Conservation (phyloP, 1,140 invertebrate genomes). For the Oryzaephilus surinamensis region DNA sequence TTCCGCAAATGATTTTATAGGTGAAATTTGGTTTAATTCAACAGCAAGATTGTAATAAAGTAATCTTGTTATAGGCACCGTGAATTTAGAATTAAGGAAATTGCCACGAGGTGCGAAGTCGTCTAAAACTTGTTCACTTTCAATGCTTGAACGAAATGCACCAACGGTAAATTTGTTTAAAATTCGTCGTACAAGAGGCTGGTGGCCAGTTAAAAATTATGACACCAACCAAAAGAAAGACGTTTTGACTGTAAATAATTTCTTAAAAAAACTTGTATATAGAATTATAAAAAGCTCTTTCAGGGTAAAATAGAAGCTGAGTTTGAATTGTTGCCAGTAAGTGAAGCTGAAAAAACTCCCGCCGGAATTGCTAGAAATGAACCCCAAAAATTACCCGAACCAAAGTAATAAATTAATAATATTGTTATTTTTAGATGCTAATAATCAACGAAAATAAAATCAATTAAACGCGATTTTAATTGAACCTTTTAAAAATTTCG, state of each 20-base stretch:
- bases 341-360: conserved; percentile 47
- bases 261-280: neutral
- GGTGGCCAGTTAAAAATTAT: conserved; percentile 66
- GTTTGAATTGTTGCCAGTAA: conserved; percentile 44
- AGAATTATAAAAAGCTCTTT: conserved; percentile 2
- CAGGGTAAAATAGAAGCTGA: conserved; percentile 57
- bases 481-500: neutral
- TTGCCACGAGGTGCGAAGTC: conserved; percentile 38
- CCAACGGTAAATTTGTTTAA: conserved; percentile 69
- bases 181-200: conserved; percentile 57
- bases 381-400: conserved; percentile 46
- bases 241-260: conserved; percentile 36
- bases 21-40: conserved; percentile 39
- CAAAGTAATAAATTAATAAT: conserved; percentile 41
- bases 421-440: conserved; percentile 1
- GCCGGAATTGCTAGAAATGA: conserved; percentile 49
- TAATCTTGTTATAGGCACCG: conserved; percentile 27
- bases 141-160: conserved; percentile 47
- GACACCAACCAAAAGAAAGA: conserved; percentile 28
- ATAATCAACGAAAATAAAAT: too few relatives aligned
- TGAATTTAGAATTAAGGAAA: conserved; percentile 34
- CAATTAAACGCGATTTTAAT: neutral
- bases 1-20: conserved; percentile 68
- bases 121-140: conserved; percentile 46
- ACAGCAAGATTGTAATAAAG: neutral